Conservation (phyloP, 2,797 vertebrate species). For the Acanthopagrus latus region DNA sequence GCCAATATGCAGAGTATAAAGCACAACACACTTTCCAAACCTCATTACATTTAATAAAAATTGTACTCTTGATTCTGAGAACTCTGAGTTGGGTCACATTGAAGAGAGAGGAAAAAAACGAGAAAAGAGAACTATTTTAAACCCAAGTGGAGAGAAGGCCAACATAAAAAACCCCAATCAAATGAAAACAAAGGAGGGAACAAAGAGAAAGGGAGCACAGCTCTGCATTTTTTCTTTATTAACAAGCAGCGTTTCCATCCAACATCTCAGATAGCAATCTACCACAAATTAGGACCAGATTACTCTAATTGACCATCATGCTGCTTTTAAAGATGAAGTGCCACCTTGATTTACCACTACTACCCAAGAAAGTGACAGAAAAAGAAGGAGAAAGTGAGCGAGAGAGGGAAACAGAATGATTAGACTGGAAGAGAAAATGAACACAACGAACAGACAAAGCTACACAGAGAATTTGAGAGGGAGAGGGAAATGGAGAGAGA, state of each 20-base stretch:
- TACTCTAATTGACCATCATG: constrained; percentile 73
- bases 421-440: constrained; percentile 34
- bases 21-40: constrained; percentile 37
- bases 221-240: constrained; percentile 56
- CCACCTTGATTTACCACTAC: constrained; percentile 65
- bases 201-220: constrained; percentile 44
- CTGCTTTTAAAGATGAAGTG: constrained; percentile 67
- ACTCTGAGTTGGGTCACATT: constrained; percentile 3
- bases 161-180: constrained; percentile 41
- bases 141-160: constrained; percentile 10
- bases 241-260: constrained; percentile 60
- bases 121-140: constrained; percentile 35
- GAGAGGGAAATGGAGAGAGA: constrained; percentile 50
- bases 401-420: constrained; percentile 40
- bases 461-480: constrained; percentile 56
- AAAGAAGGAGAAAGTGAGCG: constrained; percentile 29
- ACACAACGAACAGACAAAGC: constrained; percentile 49
- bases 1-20: constrained; percentile 32
- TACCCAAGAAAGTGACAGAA: constrained; percentile 48
- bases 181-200: constrained; percentile 53
- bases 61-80: constrained; percentile 17
- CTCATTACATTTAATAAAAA: constrained; percentile 37
- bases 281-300: constrained; percentile 77
- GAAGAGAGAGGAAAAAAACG: constrained; percentile 6
- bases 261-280: constrained; percentile 75